Base-by-base conservation (phyloP, 2,888 invertebrate genomes). In the Nomada goodeniana region DNA sequence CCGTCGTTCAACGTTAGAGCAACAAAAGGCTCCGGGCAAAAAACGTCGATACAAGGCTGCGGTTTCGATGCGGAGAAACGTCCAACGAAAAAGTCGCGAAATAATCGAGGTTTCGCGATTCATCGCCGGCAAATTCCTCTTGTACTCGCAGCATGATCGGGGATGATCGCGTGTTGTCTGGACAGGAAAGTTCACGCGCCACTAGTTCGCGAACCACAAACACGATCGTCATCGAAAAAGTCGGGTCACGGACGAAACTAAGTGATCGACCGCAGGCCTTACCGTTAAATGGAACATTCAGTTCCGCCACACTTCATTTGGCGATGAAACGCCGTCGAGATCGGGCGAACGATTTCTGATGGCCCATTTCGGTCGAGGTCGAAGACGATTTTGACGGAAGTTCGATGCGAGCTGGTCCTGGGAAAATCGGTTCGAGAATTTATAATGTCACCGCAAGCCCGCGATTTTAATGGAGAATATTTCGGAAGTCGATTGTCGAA, bases 221-320 rank as follows among this genome's bases (percentile, higher is more conserved):
- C 81, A 78, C 74, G 76, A 82, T 63, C 80, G 86, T 87, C 87
- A 50, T 78, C 72, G 70, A 76, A 80, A 81, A 85, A 76, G 74
- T 29, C 20, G 72, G 74, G 86, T 86, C 69, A 67, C 71, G 63
- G 61, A 82, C 76, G 76, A 87, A 78, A 84, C 85, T 84, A 84
- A 83, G 78, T 69, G 88, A 81, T 78, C 75, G 80, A 87, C 88
- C 86, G 82, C 87, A 85, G 60, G 42, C 55, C 67, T 76, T 83
- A 86, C 84, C 86, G 86, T 88, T 85, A 83, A 87, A 78, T 72
- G 75, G 61, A 84, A 79, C 69, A 76, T 82, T 73, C 76, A 57
- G 83, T 86, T 72, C 63, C 42, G 67, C 67, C 52, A 70, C 59
- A 20, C 47, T 81, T 82, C 50, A 47, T 78, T 67, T 3, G 9